phyloP scores from a whole-genome alignment of 2,888 invertebrate species.

The Aelia acuminata region DNA sequence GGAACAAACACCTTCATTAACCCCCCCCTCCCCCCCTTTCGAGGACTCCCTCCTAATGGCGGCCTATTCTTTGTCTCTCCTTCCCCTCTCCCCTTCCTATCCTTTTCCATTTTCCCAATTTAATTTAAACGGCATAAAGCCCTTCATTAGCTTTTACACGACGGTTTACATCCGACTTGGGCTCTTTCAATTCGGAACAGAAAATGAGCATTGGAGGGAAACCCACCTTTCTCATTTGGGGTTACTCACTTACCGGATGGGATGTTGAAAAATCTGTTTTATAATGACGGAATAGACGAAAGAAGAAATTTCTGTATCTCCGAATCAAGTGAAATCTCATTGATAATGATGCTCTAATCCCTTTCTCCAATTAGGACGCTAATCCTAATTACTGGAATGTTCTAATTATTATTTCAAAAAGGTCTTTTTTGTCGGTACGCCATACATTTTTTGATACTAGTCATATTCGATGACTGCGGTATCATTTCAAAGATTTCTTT shows the following conservation, averaged over 20 bases:
- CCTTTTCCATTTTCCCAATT: constrained; percentile 41
- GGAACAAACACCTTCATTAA: constrained; percentile 57
- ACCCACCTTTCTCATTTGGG: constrained; percentile 15
- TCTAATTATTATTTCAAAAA: neutral
- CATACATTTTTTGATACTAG: too few species aligned
- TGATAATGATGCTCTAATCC: neutral
- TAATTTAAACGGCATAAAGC: constrained; percentile 52
- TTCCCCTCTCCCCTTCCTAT: constrained; percentile 40
- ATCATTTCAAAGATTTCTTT: too few species aligned
- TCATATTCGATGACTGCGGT: too few species aligned
- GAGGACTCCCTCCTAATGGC: constrained; percentile 50
- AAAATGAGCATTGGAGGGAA: constrained; percentile 48
- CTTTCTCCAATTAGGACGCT: neutral
- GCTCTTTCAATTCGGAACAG: constrained; percentile 46
- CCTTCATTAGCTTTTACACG: constrained; percentile 54
- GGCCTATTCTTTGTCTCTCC: constrained; percentile 58
- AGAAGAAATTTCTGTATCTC: neutral
- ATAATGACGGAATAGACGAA: neutral
- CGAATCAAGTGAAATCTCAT: neutral
- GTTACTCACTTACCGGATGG: constrained; percentile 37
- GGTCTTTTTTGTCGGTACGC: too few species aligned
- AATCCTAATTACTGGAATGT: neutral
- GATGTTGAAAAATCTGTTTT: constrained; percentile 5
- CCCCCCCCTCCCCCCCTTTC: constrained; percentile 42
- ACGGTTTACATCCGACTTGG: constrained; percentile 35